phyloP scores from a whole-genome alignment of 35 echinoderm and acorn worm species.

The Apostichopus japonicus region DNA sequence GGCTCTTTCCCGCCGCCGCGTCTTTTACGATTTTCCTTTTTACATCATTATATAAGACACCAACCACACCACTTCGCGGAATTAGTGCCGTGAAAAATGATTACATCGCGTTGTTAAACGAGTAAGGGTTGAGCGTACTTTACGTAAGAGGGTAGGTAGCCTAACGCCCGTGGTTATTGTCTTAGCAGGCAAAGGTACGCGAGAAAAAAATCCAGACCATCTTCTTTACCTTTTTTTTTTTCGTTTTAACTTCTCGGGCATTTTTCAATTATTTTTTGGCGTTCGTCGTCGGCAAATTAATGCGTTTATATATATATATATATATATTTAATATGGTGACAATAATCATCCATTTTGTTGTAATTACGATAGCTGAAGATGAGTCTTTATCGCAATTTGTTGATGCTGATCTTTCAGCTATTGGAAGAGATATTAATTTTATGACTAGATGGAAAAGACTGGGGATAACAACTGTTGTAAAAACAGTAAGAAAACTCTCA shows the following conservation, averaged over 20 bases:
- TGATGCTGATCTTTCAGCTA: no score
- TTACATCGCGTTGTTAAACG: conserved; percentile 13
- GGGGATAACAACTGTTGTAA: not conserved
- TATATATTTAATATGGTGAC: not conserved
- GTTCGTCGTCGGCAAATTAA: not conserved
- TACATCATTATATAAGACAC: not conserved
- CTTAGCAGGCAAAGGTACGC: conserved; percentile 27
- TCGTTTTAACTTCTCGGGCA: conserved; percentile 34
- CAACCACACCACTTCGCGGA: conserved; percentile 23
- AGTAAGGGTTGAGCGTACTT: conserved; percentile 23
- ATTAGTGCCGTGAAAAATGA: conserved; percentile 47
- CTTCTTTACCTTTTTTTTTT: not conserved
- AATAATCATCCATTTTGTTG: not conserved
- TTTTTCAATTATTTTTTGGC: not conserved
- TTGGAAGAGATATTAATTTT: no score
- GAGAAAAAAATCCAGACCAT: not conserved
- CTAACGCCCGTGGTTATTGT: conserved; percentile 49
- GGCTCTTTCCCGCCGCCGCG: conserved; percentile 25
- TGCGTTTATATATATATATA: not conserved
- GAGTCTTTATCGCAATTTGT: no score
- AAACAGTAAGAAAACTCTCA: not conserved
- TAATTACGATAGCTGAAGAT: conserved; percentile 4
- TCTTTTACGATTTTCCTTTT: not conserved
- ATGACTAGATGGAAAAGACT: not conserved
- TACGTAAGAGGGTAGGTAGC: conserved; percentile 17